Percentiles rank a stretch among this genome's conserved stretches.
Evolutionary conservation across 2,113 vertebrate genomes (phyloP).

Genomic region (Cheirogaleus medius): DNA sequence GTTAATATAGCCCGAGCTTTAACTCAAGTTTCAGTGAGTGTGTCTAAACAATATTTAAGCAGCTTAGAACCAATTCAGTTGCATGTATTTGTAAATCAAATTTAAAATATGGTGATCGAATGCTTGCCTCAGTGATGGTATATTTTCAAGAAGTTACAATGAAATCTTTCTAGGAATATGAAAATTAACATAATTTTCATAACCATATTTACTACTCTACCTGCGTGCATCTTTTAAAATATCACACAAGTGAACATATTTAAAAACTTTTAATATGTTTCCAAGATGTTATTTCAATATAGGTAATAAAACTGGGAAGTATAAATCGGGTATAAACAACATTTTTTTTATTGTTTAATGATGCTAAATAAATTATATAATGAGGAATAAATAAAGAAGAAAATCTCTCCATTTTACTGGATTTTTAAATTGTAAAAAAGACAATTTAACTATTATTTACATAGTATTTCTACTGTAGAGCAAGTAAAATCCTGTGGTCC

Average conservation of each 20-base stretch:
- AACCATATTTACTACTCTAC: neutral
- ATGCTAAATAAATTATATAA: neutral
- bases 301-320: neutral
- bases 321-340: neutral
- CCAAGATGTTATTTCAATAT: neutral
- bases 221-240: neutral
- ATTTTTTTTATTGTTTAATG: neutral
- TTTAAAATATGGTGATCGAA: neutral
- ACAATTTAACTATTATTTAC: neutral
- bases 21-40: neutral
- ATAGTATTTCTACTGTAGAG: conserved; percentile 51
- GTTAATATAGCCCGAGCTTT: fast-evolving
- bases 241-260: neutral
- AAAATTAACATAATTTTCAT: neutral
- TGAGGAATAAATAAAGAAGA: neutral
- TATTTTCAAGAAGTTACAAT: neutral
- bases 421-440: neutral
- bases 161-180: neutral
- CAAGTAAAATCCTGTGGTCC: neutral
- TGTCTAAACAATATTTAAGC: neutral
- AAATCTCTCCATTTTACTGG: neutral
- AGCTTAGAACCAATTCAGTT: neutral
- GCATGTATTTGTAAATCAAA: neutral
- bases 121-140: neutral
- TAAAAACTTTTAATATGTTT: neutral